Evolutionary conservation across 2,113 vertebrate species (phyloP).

Genomic region (Muntiacus muntjak): DNA sequence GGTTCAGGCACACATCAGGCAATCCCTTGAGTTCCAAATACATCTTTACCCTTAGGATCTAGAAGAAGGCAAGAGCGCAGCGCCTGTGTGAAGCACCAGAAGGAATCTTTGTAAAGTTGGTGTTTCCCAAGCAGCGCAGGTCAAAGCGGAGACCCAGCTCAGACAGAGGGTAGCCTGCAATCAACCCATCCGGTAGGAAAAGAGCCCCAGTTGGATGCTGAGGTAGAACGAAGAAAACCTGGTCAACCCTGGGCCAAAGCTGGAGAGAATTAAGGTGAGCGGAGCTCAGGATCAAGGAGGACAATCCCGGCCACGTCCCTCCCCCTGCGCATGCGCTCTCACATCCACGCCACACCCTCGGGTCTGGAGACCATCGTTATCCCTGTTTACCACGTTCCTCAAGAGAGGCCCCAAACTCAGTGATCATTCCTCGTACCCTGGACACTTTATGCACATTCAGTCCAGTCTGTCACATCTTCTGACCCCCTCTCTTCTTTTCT

Average conservation of each 20-base stretch:
- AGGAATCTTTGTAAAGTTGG: accelerated
- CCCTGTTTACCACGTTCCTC: not conserved
- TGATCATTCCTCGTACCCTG: not conserved
- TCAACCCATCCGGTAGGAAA: not conserved
- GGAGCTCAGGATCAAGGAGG: accelerated
- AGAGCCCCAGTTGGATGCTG: not conserved
- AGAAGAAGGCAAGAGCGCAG: not conserved
- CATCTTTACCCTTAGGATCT: not conserved
- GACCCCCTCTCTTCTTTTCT: not conserved
- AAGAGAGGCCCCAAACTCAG: not conserved
- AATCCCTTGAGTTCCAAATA: not conserved
- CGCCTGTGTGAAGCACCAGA: not conserved
- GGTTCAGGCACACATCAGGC: not conserved
- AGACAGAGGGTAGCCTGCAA: not conserved
- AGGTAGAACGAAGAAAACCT: not conserved
- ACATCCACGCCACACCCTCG: accelerated
- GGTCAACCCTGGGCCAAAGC: too few species aligned
- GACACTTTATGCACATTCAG: not conserved
- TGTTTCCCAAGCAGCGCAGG: not conserved
- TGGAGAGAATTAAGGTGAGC: accelerated
- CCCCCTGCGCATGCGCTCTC: accelerated
- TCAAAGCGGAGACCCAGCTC: not conserved
- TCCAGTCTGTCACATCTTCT: not conserved
- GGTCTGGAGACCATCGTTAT: too few species aligned
- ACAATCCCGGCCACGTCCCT: accelerated